These are phyloP conservation scores for Merops nubicus DNA, from an alignment of 2,113 vertebrate genomes.

Conservation along the genomic window DNA sequence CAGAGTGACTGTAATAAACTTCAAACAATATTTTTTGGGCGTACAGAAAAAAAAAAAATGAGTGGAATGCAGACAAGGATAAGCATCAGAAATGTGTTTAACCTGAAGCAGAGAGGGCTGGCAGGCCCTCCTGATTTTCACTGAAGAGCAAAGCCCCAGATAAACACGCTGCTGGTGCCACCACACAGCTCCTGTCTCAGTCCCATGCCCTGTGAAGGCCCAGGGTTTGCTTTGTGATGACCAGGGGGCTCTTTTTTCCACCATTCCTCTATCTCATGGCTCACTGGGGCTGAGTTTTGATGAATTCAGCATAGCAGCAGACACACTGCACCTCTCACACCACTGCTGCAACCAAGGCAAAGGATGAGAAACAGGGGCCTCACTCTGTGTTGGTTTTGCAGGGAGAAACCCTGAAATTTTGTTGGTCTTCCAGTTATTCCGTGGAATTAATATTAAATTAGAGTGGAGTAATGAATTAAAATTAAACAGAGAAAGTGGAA, in stretches of 20 bases:
- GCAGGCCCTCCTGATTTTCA: not conserved
- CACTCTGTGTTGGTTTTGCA: not conserved
- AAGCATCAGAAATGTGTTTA: constrained; percentile 43
- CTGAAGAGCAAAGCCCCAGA: constrained; percentile 16
- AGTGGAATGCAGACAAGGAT: constrained; percentile 54
- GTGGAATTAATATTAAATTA: not conserved
- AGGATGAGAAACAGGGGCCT: not conserved
- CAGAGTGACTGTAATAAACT: not conserved
- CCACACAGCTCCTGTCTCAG: not conserved
- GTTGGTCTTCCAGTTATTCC: not conserved
- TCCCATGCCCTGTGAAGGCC: not conserved
- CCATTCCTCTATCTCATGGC: not conserved
- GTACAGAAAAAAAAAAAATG: not conserved
- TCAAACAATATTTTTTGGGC: constrained; percentile 51
- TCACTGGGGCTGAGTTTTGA: not conserved
- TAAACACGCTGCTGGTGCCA: not conserved
- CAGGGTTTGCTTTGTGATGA: not conserved
- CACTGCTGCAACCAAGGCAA: not conserved
- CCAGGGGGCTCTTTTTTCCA: not conserved
- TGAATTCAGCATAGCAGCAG: not conserved
- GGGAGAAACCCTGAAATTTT: no score
- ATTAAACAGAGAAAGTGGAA: not conserved
- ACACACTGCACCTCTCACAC: not conserved
- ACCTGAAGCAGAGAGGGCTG: constrained; percentile 45
- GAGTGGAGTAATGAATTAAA: not conserved